Percentiles rank a stretch among this genome's conserved stretches.
Conservation (phyloP, 1,140 invertebrate species). For the Archivesica marissinica region DNA sequence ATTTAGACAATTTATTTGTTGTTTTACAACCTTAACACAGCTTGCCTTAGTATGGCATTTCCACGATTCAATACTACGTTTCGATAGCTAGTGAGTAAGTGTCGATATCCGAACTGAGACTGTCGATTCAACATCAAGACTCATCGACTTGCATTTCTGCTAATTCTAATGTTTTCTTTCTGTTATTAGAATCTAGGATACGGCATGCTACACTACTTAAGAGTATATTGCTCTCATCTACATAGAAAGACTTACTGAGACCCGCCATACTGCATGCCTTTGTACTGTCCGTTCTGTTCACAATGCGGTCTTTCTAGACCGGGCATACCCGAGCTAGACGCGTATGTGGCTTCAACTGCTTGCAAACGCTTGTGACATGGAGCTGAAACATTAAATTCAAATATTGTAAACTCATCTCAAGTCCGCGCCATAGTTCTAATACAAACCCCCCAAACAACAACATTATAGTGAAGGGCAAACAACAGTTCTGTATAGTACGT, state of each 20-base stretch:
- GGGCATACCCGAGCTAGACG: background rate
- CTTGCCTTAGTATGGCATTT: too few relatives aligned
- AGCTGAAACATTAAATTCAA: slow-evolving; percentile 41
- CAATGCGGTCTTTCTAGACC: slow-evolving; percentile 30
- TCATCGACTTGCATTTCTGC: background rate
- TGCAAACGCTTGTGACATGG: slow-evolving; percentile 23
- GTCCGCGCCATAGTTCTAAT: too few relatives aligned
- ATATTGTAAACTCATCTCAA: too few relatives aligned
- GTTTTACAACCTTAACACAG: too few relatives aligned
- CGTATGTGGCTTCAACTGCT: background rate
- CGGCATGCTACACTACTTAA: background rate
- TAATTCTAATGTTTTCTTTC: background rate
- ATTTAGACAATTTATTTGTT: too few relatives aligned
- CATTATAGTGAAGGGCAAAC: too few relatives aligned
- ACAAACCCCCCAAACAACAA: too few relatives aligned
- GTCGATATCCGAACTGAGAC: background rate
- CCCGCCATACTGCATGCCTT: slow-evolving; percentile 16
- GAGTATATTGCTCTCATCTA: background rate
- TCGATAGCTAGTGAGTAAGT: background rate
- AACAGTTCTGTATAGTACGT: too few relatives aligned
- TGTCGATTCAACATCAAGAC: background rate
- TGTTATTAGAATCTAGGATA: background rate
- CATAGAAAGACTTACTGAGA: background rate
- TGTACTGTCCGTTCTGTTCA: slow-evolving; percentile 17
- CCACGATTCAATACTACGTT: background rate